Percentiles rank a stretch among this genome's conserved stretches.
Conservation (phyloP, 2,888 invertebrate species). For the Lasioglossum leucozonium region DNA sequence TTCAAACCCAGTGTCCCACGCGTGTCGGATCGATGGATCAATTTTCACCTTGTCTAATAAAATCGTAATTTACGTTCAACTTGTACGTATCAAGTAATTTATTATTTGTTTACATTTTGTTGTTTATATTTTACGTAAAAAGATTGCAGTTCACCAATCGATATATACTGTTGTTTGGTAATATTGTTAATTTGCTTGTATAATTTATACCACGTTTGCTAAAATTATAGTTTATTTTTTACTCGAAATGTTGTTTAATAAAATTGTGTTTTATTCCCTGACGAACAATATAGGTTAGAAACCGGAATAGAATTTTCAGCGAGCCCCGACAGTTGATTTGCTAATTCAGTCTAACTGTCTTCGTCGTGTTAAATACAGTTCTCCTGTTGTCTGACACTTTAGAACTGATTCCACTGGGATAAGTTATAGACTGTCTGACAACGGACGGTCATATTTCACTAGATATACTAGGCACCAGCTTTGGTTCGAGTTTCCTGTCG, state of each 20-base stretch:
- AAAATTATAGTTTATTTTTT: not conserved
- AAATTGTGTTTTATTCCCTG: not conserved
- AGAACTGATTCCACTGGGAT: slow-evolving; percentile 17
- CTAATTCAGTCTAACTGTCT: not conserved
- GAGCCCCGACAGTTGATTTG: not conserved
- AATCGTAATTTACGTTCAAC: not conserved
- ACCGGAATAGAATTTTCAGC: not conserved
- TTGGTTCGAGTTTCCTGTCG: not conserved
- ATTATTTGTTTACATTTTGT: not conserved
- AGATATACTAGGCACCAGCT: not conserved
- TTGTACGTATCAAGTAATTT: not conserved
- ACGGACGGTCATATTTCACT: not conserved
- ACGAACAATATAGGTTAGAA: not conserved
- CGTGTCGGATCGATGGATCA: not conserved
- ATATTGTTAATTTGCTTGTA: not conserved
- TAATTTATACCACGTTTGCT: not conserved
- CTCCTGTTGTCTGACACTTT: not conserved
- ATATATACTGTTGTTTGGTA: not conserved
- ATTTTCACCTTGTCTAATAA: not conserved
- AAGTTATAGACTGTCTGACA: not conserved
- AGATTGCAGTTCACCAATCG: too few species aligned
- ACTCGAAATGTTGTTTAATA: not conserved
- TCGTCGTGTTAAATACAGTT: not conserved
- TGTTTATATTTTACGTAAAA: not conserved
- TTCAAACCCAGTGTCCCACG: not conserved